A percentile compares a stretch with the other conserved stretches of the same genome.
Evolutionary conservation across 2,888 invertebrate genomes (phyloP).

Genomic region (Drosophila kanekoi): DNA sequence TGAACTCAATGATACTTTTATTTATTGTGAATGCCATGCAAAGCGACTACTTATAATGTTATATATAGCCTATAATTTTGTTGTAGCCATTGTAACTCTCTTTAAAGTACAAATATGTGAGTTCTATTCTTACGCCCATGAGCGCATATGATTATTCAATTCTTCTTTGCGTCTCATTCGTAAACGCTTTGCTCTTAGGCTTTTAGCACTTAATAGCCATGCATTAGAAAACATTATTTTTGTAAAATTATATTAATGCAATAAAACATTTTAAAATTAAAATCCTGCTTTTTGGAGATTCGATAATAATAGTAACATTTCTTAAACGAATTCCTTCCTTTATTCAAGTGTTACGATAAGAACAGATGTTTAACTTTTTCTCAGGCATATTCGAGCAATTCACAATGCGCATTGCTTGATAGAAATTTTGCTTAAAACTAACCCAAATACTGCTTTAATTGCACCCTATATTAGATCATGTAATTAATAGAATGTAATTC

Average conservation of each 20-base stretch:
- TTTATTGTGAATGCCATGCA: slow-evolving; percentile 13
- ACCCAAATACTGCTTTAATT: slow-evolving; percentile 19
- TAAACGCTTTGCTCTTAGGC: slow-evolving; percentile 12
- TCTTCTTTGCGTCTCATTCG: slow-evolving; percentile 11
- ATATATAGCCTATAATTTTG: not conserved
- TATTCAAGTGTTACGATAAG: no score
- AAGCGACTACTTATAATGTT: not conserved
- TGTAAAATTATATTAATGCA: no score
- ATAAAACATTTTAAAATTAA: no score
- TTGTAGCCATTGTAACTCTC: not conserved
- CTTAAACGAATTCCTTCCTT: not conserved
- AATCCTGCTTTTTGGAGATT: not conserved
- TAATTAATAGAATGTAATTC: not conserved
- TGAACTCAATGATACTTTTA: not conserved
- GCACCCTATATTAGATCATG: slow-evolving; percentile 7
- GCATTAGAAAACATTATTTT: no score
- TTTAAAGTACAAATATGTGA: no score
- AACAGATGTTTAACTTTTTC: no score
- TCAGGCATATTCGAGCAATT: not conserved
- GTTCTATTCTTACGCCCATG: not conserved
- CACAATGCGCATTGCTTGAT: slow-evolving; percentile 22
- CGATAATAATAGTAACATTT: not conserved
- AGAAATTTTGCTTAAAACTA: slow-evolving; percentile 26
- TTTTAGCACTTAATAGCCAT: not conserved
- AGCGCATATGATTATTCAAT: not conserved